phyloP scores from a whole-genome alignment of 1,140 invertebrate species.

The Sipha flava region DNA sequence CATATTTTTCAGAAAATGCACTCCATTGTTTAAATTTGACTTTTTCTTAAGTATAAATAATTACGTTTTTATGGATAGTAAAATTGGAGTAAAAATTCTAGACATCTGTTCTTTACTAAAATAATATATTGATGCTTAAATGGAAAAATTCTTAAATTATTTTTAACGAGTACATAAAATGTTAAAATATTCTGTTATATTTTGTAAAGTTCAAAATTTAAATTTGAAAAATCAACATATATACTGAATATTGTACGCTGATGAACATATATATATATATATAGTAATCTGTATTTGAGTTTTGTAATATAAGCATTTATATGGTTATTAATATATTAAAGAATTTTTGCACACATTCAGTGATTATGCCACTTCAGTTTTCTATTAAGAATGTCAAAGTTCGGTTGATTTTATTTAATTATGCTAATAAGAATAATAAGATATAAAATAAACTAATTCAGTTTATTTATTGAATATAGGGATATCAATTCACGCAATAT shows the following conservation, averaged over 20 bases:
- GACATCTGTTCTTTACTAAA: no score
- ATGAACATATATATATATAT: neutral
- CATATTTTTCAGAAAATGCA: no score
- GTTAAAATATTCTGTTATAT: no score
- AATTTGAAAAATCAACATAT: neutral
- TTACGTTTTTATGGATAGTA: no score
- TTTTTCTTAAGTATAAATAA: no score
- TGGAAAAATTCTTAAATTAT: no score
- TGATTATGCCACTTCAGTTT: neutral
- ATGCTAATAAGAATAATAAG: neutral
- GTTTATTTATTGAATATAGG: neutral
- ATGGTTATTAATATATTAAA: neutral
- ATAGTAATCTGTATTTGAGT: neutral
- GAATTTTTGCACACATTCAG: neutral
- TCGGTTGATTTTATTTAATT: neutral
- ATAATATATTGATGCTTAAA: no score
- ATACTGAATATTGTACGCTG: neutral
- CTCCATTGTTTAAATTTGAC: no score
- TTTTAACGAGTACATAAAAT: no score
- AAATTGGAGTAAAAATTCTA: no score
- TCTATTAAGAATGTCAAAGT: slow-evolving; percentile 9
- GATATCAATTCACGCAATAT: neutral
- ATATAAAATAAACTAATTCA: neutral
- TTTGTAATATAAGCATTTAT: neutral
- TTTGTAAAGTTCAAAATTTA: no score